Evolutionary conservation across 1,140 invertebrate genomes (phyloP).

Genomic region (Dryas iulia): DNA sequence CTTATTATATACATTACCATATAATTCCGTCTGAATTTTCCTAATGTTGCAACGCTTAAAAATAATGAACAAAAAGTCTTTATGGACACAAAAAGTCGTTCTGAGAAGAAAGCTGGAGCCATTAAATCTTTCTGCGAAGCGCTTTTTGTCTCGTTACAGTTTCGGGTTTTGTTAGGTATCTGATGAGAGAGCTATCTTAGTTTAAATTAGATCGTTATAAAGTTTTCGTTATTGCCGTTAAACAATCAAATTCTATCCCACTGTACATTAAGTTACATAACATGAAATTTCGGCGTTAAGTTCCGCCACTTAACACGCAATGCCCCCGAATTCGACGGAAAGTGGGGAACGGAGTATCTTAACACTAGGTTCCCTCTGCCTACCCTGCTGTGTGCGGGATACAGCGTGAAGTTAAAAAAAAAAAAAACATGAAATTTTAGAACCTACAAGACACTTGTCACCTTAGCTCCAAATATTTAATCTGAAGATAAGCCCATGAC

Average conservation of each 20-base stretch:
- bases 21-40: not conserved
- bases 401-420: not conserved
- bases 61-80: not conserved
- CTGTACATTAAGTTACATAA: too few relatives aligned
- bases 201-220: not conserved
- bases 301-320: too few relatives aligned
- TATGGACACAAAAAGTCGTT: not conserved
- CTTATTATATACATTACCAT: not conserved
- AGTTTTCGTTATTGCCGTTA: not conserved
- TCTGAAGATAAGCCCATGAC: conserved; percentile 18
- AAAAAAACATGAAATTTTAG: not conserved
- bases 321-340: too few relatives aligned
- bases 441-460: conserved; percentile 11
- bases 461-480: conserved; percentile 20
- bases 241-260: too few relatives aligned
- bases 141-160: not conserved
- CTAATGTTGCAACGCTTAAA: not conserved
- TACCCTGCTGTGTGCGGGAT: too few relatives aligned
- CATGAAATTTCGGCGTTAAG: too few relatives aligned
- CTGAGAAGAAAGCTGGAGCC: conserved; percentile 3
- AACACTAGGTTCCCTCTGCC: too few relatives aligned
- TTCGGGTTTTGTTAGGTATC: not conserved
- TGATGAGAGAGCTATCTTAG: not conserved
- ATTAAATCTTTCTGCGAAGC: conserved; percentile 5
- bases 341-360: too few relatives aligned